These are phyloP conservation scores for Anagyrus pseudococci DNA, from an alignment of 2,888 invertebrate species.

Conservation along the genomic window DNA sequence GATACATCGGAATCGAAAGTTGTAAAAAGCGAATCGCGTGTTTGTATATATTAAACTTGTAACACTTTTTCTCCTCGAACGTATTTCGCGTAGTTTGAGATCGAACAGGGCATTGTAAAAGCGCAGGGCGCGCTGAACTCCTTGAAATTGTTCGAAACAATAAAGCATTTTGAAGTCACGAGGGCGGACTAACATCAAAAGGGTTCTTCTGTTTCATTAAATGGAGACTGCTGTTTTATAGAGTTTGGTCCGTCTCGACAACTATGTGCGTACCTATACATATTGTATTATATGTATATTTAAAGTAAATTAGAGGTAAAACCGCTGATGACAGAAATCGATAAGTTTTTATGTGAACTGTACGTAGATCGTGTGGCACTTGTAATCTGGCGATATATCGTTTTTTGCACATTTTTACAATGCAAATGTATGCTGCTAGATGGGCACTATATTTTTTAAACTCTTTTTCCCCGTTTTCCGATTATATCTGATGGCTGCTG, in stretches of 20 bases:
- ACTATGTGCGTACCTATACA: conserved; percentile 34
- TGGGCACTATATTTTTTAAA: conserved; percentile 26
- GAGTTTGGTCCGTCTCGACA: conserved; percentile 23
- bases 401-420: conserved; percentile 55
- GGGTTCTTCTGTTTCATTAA: too few relatives aligned
- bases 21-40: too few relatives aligned
- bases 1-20: too few relatives aligned
- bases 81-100: conserved; percentile 11
- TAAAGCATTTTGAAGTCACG: too few relatives aligned
- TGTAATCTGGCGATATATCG: conserved; percentile 44
- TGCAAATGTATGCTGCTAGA: conserved; percentile 13
- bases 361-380: conserved; percentile 33
- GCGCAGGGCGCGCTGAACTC: conserved; percentile 21
- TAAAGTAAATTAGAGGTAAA: conserved; percentile 37
- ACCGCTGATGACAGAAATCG: conserved; percentile 15
- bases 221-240: too few relatives aligned
- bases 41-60: too few relatives aligned
- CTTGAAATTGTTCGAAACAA: too few relatives aligned
- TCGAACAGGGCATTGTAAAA: conserved; percentile 22
- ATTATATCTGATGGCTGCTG: conserved; percentile 25
- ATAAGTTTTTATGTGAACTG: conserved; percentile 28
- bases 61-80: too few relatives aligned
- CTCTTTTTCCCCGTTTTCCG: background rate
- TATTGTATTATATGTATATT: conserved; percentile 35
- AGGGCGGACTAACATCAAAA: too few relatives aligned